These are phyloP conservation scores for Hirtodrosophila histrioides DNA, from an alignment of 2,888 invertebrate genomes.

Conservation along the genomic window DNA sequence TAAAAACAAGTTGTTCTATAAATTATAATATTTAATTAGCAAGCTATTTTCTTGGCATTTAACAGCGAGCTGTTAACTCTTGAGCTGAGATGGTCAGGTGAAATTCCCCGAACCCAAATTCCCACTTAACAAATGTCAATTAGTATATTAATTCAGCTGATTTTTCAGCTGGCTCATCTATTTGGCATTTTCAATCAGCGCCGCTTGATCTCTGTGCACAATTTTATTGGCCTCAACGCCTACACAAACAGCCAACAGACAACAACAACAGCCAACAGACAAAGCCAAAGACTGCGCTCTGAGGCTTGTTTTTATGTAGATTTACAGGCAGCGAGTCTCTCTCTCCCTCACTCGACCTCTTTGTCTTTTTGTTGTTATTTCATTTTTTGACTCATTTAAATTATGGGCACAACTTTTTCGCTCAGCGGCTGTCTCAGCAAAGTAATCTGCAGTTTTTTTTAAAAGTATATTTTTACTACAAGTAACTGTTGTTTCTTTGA, in stretches of 20 bases:
- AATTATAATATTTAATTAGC: constrained; percentile 59
- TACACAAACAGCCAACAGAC: constrained; percentile 9
- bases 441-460: constrained; percentile 42
- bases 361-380: constrained; percentile 1
- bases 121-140: constrained; percentile 38
- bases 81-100: background rate
- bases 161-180: constrained; percentile 40
- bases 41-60: constrained; percentile 55
- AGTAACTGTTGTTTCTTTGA: constrained; percentile 46
- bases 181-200: constrained; percentile 59
- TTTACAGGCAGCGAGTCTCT: background rate
- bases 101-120: constrained; percentile 12
- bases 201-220: constrained; percentile 30
- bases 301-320: background rate
- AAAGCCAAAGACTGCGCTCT: constrained; percentile 5
- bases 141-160: constrained; percentile 21
- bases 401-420: constrained; percentile 35
- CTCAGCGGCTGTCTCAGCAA: constrained; percentile 28
- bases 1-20: constrained; percentile 70
- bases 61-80: constrained; percentile 33
- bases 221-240: constrained; percentile 41
- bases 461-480: constrained; percentile 23
- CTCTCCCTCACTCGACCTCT: constrained; percentile 1
- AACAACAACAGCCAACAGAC: background rate
- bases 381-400: constrained; percentile 38